phyloP scores from a whole-genome alignment of 2,113 vertebrate species.

The Ciconia boyciana region DNA sequence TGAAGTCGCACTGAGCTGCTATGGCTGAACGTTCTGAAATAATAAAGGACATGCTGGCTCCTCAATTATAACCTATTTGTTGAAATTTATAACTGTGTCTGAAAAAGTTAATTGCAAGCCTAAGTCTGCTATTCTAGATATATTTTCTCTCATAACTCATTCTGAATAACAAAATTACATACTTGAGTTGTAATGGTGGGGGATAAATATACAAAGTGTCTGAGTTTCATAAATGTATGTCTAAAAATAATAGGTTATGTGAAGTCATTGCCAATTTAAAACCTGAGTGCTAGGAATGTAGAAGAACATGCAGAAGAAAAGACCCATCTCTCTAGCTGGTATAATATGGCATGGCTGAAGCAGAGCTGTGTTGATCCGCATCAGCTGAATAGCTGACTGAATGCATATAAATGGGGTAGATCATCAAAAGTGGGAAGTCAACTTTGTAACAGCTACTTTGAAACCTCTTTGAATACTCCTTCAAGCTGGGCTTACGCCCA shows the following conservation, averaged over 20 bases:
- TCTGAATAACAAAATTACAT: slow-evolving; percentile 7
- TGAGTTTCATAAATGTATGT: neutral
- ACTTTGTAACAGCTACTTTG: neutral
- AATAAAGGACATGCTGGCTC: slow-evolving; percentile 40
- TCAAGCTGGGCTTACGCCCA: neutral
- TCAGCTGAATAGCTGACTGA: neutral
- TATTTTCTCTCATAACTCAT: neutral
- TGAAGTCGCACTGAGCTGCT: slow-evolving; percentile 23
- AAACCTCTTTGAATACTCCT: neutral
- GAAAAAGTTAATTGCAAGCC: slow-evolving; percentile 28
- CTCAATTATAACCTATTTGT: slow-evolving; percentile 39
- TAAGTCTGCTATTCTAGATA: neutral
- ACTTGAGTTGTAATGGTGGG: neutral
- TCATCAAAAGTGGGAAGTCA: neutral
- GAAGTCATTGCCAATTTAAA: neutral
- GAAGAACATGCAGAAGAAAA: neutral
- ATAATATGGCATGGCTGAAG: neutral
- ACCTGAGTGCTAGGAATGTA: neutral
- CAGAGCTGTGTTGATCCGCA: neutral
- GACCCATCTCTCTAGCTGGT: neutral
- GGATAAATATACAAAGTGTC: neutral
- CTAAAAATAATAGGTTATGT: neutral
- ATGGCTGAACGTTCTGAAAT: slow-evolving; percentile 17
- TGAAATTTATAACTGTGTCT: slow-evolving; percentile 34
- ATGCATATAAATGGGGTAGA: neutral